Evolutionary conservation across 1,140 invertebrate genomes (phyloP).

Genomic region (Bradynema listronoti): DNA sequence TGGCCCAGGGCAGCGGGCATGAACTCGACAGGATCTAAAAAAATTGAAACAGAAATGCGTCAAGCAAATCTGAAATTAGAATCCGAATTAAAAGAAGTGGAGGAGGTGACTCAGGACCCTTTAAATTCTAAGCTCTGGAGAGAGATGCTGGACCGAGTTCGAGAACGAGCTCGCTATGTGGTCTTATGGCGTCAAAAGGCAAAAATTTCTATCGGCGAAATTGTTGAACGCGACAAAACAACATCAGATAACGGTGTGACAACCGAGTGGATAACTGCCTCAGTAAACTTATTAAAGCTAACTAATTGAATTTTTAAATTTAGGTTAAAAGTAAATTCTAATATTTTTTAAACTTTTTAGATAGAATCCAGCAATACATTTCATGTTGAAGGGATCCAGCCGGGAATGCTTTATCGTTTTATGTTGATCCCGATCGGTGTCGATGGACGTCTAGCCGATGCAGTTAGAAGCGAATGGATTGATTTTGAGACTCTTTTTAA

Average conservation of each 20-base stretch:
- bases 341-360: conserved; percentile 10
- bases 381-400: conserved; percentile 30
- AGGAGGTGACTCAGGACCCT: too few species aligned
- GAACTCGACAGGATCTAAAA: too few species aligned
- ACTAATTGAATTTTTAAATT: neutral
- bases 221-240: neutral
- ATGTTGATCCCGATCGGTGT: conserved; percentile 18
- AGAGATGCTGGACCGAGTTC: too few species aligned
- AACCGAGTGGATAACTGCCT: conserved; percentile 39
- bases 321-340: neutral
- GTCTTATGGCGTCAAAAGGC: conserved; percentile 37
- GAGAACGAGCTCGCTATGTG: too few species aligned
- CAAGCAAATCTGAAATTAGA: too few species aligned
- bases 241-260: conserved; percentile 28
- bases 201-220: neutral
- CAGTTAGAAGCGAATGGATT: conserved; percentile 30
- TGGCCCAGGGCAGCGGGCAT: too few species aligned
- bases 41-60: too few species aligned
- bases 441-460: conserved; percentile 16
- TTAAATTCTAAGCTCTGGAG: too few species aligned
- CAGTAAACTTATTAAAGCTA: conserved; percentile 24
- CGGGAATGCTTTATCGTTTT: conserved; percentile 36
- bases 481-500: conserved; percentile 22
- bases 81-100: too few species aligned
- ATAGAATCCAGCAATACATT: conserved; percentile 26